phyloP scores from a whole-genome alignment of 2,113 vertebrate species.

The Arizona elegans region DNA sequence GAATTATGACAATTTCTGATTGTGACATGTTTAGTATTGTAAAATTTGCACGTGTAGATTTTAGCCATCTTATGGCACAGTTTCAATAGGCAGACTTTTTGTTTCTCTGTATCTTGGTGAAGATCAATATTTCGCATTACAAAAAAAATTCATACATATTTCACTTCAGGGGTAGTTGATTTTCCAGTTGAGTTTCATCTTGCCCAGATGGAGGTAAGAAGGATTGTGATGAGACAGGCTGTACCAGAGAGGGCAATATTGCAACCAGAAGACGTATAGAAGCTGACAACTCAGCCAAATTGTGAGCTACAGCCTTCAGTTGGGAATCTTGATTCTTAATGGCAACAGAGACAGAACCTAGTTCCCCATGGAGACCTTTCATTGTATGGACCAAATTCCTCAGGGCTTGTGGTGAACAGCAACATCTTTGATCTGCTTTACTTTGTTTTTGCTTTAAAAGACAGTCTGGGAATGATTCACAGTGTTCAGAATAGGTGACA shows the following conservation, averaged over 20 bases:
- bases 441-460: neutral
- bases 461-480: neutral
- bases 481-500: neutral
- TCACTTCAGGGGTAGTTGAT: conserved; percentile 11
- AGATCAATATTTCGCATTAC: neutral
- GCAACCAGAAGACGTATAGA: conserved; percentile 15
- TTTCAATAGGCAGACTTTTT: neutral
- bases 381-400: conserved; percentile 28
- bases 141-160: neutral
- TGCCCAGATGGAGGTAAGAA: neutral
- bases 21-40: neutral
- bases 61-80: neutral
- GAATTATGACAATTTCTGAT: neutral
- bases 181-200: neutral
- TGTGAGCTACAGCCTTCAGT: conserved; percentile 6
- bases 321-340: conserved; percentile 7
- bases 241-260: neutral
- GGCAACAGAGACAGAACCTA: conserved; percentile 2
- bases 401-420: neutral
- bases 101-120: neutral
- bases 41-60: neutral
- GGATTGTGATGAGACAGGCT: neutral
- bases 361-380: conserved; percentile 24
- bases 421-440: neutral
- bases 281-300: neutral